phyloP scores from a whole-genome alignment of 2,113 vertebrate genomes.

The Hyperopisus bebe region DNA sequence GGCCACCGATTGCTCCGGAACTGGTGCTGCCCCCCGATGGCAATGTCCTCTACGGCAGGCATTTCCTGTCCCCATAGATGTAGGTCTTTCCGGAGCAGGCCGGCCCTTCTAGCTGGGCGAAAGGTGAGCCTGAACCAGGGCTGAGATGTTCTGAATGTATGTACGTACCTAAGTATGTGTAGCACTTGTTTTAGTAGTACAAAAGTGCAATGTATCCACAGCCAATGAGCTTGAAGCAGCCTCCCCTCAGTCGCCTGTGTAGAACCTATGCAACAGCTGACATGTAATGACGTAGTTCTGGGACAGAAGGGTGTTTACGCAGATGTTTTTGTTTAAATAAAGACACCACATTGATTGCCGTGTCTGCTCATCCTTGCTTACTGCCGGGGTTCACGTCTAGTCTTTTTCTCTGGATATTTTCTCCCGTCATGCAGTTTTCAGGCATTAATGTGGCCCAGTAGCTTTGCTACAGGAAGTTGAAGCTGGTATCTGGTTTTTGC shows the following conservation, averaged over 20 bases:
- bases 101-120: background rate
- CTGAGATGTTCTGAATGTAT: slow-evolving; percentile 9
- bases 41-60: background rate
- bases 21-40: background rate
- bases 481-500: background rate
- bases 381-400: background rate
- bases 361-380: background rate
- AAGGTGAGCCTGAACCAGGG: background rate
- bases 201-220: slow-evolving; percentile 36
- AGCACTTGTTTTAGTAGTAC: slow-evolving; percentile 35
- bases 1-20: background rate
- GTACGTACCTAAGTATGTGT: slow-evolving; percentile 35
- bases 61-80: background rate
- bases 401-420: background rate
- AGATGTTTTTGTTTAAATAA: slow-evolving; percentile 42
- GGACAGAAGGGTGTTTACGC: slow-evolving; percentile 31
- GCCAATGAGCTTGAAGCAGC: slow-evolving; percentile 26
- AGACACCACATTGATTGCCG: slow-evolving; percentile 38
- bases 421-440: background rate
- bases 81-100: background rate
- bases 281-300: slow-evolving; percentile 23
- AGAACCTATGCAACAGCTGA: slow-evolving; percentile 56
- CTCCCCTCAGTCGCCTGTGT: slow-evolving; percentile 43
- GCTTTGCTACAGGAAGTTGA: background rate
- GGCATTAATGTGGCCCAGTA: background rate